Conservation (phyloP, 2,888 invertebrate genomes). For the Vandiemenella viatica region DNA sequence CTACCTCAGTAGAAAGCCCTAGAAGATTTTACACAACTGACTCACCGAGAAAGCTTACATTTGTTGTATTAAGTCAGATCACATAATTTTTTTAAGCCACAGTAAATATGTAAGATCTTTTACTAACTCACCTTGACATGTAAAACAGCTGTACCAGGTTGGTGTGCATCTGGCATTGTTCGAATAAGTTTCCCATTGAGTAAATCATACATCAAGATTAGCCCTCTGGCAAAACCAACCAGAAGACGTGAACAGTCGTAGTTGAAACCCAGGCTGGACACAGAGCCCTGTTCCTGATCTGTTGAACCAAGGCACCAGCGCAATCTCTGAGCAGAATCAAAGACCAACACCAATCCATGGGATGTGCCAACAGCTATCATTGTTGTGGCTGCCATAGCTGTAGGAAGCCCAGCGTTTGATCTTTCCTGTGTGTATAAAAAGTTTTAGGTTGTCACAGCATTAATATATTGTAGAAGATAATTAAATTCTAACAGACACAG, state of each 20-base stretch:
- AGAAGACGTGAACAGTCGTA: constrained; percentile 72
- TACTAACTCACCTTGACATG: constrained; percentile 40
- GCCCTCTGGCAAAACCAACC: constrained; percentile 63
- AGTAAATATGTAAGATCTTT: not conserved
- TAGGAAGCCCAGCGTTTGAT: constrained; percentile 77
- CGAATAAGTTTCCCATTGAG: constrained; percentile 64
- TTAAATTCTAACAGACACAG: not conserved
- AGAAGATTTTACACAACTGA: too few species aligned
- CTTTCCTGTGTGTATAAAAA: constrained; percentile 50
- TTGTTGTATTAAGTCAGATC: too few species aligned
- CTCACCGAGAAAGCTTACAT: too few species aligned
- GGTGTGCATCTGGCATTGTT: constrained; percentile 63
- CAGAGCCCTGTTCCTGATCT: constrained; percentile 46
- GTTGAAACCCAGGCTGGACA: constrained; percentile 62
- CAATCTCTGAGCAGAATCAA: constrained; percentile 72
- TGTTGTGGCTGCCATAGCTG: constrained; percentile 63
- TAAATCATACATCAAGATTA: constrained; percentile 78
- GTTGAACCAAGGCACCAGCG: constrained; percentile 69
- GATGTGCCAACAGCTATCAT: constrained; percentile 87
- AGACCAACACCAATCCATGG: constrained; percentile 77
- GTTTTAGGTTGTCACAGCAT: not conserved
- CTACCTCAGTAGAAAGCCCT: too few species aligned
- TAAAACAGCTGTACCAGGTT: constrained; percentile 67
- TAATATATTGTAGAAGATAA: not conserved
- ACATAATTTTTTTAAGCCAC: too few species aligned